These are phyloP conservation scores for Blera fallax DNA, from an alignment of 2,888 invertebrate species.

Conservation along the genomic window DNA sequence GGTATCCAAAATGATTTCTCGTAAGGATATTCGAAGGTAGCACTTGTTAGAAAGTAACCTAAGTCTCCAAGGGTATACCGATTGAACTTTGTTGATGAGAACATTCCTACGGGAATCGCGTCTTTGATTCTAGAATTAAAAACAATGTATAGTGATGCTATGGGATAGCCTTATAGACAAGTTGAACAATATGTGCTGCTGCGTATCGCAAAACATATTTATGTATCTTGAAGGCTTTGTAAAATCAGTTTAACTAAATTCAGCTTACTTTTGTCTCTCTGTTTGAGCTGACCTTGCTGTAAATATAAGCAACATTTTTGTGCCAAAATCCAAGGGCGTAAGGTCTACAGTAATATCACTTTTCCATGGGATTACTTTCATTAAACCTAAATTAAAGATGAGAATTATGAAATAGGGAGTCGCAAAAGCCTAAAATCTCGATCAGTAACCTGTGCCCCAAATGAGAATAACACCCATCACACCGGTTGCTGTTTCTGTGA, in stretches of 20 bases:
- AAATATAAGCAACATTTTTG: conserved; percentile 75
- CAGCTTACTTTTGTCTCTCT: conserved; percentile 73
- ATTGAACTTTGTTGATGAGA: too few species aligned
- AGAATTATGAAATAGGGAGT: not conserved
- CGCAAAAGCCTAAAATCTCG: not conserved
- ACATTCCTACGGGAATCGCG: too few species aligned
- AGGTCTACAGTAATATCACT: conserved; percentile 72
- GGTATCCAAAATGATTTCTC: too few species aligned
- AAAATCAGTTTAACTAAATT: not conserved
- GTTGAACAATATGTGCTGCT: too few species aligned
- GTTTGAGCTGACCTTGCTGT: conserved; percentile 54
- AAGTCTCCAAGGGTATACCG: too few species aligned
- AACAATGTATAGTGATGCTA: too few species aligned
- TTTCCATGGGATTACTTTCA: not conserved
- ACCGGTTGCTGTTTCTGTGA: conserved; percentile 75
- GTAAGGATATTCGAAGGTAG: too few species aligned
- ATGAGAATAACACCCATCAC: conserved; percentile 77
- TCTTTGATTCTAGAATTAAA: too few species aligned
- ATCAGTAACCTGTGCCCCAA: conserved; percentile 74
- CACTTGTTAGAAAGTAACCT: too few species aligned
- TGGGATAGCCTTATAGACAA: too few species aligned
- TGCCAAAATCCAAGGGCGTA: conserved; percentile 76
- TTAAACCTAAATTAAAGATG: not conserved
- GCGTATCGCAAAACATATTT: too few species aligned
- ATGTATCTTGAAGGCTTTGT: too few species aligned